Base-by-base conservation (phyloP, 2,797 vertebrate species). In the Myotis planiceps region DNA sequence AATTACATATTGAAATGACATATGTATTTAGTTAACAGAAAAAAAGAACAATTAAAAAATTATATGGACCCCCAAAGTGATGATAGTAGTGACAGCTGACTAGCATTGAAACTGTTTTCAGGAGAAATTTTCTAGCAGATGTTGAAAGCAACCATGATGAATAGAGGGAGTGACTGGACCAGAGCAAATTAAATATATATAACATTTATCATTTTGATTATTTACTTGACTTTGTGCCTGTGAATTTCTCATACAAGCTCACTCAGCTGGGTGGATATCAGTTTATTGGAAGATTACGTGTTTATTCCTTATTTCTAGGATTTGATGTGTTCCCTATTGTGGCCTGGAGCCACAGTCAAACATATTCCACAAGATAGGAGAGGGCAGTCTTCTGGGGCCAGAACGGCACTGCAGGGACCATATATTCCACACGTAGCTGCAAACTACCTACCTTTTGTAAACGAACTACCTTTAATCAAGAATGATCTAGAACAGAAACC, bases 221-320 rank as follows among this genome's bases (percentile, higher is more conserved):
- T 88, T 94, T 68, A 87, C 39, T 89, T 97, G 87, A 88, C 45
- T 69, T 29, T 29, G 18, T 87, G 68, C 19, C 66, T 80, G 7
- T 87, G 19, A 85, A 15, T 34, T 72, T 65, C 78, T 66, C 39
- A 72, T 74, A 60, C 6, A 39, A 34, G 9, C 81, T 94, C 49
- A 82, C 81, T 94, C 49, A 82, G 6, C 53, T 75, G n/a, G 19
- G 21, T 87, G 27, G 37, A 29, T 58, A 75, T 88, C 32, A 69
- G 45, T 83, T 89, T 86, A 92, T 81, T 79, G 6, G 63, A 88
- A 58, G 21, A 88, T 92, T 90, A 74, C 0, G 0, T 34, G 23
- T 63, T 78, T 88, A 88, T 74, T 80, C 32, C 32, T 78, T 88
- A 88, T 74, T 80, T 29, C 32, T 58, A 51, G 39, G 9, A 45